Evolutionary conservation across 2,113 vertebrate species (phyloP).

Genomic region (Nematolebias whitei): DNA sequence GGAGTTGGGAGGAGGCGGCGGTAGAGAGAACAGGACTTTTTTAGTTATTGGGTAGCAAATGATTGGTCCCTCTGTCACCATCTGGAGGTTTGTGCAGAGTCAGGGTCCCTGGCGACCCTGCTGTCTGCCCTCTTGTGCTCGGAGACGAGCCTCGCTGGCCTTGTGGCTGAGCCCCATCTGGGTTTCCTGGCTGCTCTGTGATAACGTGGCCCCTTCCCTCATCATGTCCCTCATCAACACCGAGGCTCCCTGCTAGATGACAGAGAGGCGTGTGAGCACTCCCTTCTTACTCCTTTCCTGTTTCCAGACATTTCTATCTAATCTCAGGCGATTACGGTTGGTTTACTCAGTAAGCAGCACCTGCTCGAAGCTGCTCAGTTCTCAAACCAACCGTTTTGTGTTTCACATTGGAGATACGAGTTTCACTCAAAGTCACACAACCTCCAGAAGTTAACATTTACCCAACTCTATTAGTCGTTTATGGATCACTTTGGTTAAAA

Average conservation of each 20-base stretch:
- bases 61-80: constrained; percentile 88
- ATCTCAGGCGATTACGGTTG: constrained; percentile 57
- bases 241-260: constrained; percentile 31
- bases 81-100: constrained; percentile 84
- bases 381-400: constrained; percentile 25
- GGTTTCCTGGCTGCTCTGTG: constrained; percentile 73
- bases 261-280: constrained; percentile 5
- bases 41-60: constrained; percentile 84
- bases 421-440: constrained; percentile 12
- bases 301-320: constrained; percentile 38
- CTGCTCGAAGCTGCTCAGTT: constrained; percentile 41
- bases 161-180: constrained; percentile 72
- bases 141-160: constrained; percentile 73
- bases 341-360: constrained; percentile 47
- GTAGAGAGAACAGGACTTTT: constrained; percentile 75
- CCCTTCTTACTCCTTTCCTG: constrained; percentile 7
- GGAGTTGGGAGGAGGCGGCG: constrained; percentile 34
- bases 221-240: constrained; percentile 40
- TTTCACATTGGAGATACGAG: not conserved
- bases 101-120: constrained; percentile 79
- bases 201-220: constrained; percentile 71
- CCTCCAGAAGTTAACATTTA: constrained; percentile 31
- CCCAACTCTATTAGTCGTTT: not conserved
- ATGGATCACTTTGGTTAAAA: too few species aligned
- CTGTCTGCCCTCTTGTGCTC: constrained; percentile 90